Percentiles rank a stretch among this genome's conserved stretches.
phyloP scores from a whole-genome alignment of 2,797 vertebrate genomes.

The Momotus momota region DNA sequence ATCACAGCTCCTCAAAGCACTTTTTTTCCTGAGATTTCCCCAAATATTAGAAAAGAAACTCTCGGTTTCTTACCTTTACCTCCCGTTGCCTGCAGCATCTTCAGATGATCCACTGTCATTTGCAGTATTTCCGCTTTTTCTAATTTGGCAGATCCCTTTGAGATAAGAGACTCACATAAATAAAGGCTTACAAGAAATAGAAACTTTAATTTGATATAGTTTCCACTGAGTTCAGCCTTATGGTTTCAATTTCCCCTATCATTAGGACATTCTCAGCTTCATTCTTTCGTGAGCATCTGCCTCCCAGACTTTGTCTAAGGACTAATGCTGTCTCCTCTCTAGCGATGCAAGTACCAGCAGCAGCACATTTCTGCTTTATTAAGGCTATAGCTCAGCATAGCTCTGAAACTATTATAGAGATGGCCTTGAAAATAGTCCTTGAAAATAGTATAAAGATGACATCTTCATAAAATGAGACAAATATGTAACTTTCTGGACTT shows the following conservation, averaged over 20 bases:
- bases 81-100: conserved; percentile 92
- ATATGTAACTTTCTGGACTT: neutral
- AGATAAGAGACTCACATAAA: conserved; percentile 69
- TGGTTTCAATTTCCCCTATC: conserved; percentile 67
- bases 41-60: conserved; percentile 35
- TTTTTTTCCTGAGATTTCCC: conserved; percentile 71
- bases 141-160: conserved; percentile 93
- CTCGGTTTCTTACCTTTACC: conserved; percentile 87
- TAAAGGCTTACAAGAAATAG: conserved; percentile 56
- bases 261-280: conserved; percentile 61
- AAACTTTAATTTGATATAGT: conserved; percentile 66
- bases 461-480: neutral
- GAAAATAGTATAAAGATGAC: neutral
- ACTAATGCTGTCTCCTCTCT: neutral
- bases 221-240: conserved; percentile 51
- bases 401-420: neutral
- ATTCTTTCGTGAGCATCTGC: conserved; percentile 62
- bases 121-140: conserved; percentile 97
- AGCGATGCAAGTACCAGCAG: neutral
- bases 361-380: neutral
- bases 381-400: neutral
- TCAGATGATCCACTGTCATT: conserved; percentile 98
- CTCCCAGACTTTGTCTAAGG: conserved; percentile 54
- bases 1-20: conserved; percentile 79
- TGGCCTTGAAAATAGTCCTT: neutral